Percentiles rank a stretch among this genome's conserved stretches.
phyloP scores from a whole-genome alignment of 2,888 invertebrate genomes.

The Agriopis marginaria region DNA sequence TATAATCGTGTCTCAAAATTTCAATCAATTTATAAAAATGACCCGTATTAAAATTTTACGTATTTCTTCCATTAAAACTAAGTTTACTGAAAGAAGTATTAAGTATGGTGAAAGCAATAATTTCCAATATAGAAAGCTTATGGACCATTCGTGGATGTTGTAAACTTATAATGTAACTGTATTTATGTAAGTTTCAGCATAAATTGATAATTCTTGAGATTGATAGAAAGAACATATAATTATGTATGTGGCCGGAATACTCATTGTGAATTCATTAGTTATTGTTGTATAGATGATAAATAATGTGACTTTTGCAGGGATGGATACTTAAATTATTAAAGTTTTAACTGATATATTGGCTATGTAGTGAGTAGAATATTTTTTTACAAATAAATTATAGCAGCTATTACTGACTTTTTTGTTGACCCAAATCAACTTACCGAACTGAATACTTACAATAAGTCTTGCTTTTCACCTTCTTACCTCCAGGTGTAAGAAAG shows the following conservation, averaged over 20 bases:
- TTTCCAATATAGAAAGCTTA: slow-evolving; percentile 76
- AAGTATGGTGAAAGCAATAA: slow-evolving; percentile 65
- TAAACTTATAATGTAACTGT: slow-evolving; percentile 65
- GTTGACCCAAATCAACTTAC: slow-evolving; percentile 19
- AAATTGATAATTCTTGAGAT: slow-evolving; percentile 79
- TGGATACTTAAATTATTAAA: slow-evolving; percentile 87
- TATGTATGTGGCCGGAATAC: slow-evolving; percentile 75
- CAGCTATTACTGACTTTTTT: slow-evolving; percentile 72
- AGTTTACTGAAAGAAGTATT: slow-evolving; percentile 55
- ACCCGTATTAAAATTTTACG: slow-evolving; percentile 53
- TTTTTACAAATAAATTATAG: slow-evolving; percentile 90
- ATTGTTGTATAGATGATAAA: slow-evolving; percentile 86
- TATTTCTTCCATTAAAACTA: slow-evolving; percentile 50
- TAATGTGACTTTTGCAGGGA: slow-evolving; percentile 87
- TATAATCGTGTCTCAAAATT: slow-evolving; percentile 46
- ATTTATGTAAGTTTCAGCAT: slow-evolving; percentile 80
- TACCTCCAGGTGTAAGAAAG: too few species aligned
- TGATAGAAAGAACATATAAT: slow-evolving; percentile 57
- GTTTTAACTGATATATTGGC: slow-evolving; percentile 88
- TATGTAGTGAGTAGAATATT: slow-evolving; percentile 90
- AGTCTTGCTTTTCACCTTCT: too few species aligned
- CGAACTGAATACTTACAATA: neutral
- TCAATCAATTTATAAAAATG: slow-evolving; percentile 51
- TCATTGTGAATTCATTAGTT: slow-evolving; percentile 83
- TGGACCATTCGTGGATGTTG: slow-evolving; percentile 82